These are phyloP conservation scores for Sphecodes monilicornis DNA, from an alignment of 2,888 invertebrate species.

Conservation along the genomic window DNA sequence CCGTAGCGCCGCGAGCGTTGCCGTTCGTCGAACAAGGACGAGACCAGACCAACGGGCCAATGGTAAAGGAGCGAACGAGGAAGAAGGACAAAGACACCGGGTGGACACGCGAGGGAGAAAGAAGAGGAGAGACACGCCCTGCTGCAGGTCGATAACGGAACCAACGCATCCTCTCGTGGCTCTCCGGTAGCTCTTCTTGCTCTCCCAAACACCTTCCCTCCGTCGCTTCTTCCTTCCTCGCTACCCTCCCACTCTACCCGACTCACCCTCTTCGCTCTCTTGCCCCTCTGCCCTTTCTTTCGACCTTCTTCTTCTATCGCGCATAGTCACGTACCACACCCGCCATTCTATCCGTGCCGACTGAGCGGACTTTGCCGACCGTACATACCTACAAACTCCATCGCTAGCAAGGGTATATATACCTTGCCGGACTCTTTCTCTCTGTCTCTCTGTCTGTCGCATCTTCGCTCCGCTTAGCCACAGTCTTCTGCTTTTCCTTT, in stretches of 20 bases:
- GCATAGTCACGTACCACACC: constrained; percentile 74
- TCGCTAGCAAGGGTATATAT: constrained; percentile 64
- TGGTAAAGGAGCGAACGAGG: constrained; percentile 51
- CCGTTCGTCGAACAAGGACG: constrained; percentile 38
- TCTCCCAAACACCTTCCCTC: constrained; percentile 59
- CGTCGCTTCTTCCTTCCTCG: constrained; percentile 43
- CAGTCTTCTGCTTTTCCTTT: constrained; percentile 20
- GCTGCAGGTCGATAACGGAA: constrained; percentile 75
- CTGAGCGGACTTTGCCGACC: constrained; percentile 68
- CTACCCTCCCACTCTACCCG: constrained; percentile 41
- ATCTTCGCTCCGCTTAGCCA: background rate
- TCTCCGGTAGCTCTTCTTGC: constrained; percentile 74
- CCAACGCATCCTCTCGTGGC: constrained; percentile 74
- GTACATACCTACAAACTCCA: constrained; percentile 69
- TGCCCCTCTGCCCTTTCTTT: constrained; percentile 53
- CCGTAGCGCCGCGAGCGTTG: constrained; percentile 56
- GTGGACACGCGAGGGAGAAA: constrained; percentile 54
- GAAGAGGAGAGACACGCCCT: constrained; percentile 72
- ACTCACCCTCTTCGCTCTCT: constrained; percentile 44
- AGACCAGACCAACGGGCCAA: constrained; percentile 40
- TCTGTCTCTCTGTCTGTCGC: constrained; percentile 8
- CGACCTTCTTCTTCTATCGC: constrained; percentile 68
- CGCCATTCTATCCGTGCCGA: constrained; percentile 74
- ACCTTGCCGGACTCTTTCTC: constrained; percentile 48
- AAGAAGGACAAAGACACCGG: constrained; percentile 47